Base-by-base conservation (phyloP, 2,888 invertebrate species). In the Xylocampa areola region DNA sequence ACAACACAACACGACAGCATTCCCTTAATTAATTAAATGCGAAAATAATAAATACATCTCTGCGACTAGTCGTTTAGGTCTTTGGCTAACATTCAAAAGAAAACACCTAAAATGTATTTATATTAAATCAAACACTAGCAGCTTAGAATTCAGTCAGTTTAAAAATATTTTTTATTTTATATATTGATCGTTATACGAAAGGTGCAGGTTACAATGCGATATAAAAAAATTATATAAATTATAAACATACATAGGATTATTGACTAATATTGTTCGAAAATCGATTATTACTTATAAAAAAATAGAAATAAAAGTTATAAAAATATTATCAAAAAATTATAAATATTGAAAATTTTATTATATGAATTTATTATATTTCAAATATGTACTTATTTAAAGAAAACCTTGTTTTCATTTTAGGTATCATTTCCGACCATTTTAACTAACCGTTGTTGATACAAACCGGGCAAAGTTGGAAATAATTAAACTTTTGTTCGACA, bases 21-120 rank as follows among this genome's bases (percentile, higher is more conserved):
- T 36, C 57, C 45, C 55, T 57, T 49, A 69, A 67, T 35, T 53
- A 68, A 80, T 76, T 86, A 87, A 88, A 90, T 88, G 88, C 89
- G 76, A 79, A 81, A 72, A 66, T 57, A 41, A 88, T 86, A 87
- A 86, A 88, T 86, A 88, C 78, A 75, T 71, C 40, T 84, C 79
- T 79, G 76, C 90, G 92, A 93, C 92, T 93, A 93, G 92, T 81
- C 75, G 81, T 83, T 79, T 78, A 86, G 76, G 84, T 92, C 93
- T 93, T 93, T 93, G 92, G 93, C 87, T 87, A 88, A 81, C 87
- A 84, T 89, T 84, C 50, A 57, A 65, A 73, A 52, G 53, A 73
- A 71, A 74, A 73, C 48, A 68, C 37, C 57, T 60, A 71, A 53
- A 63, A 64, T 62, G 54, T 64, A 64, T 73, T 64, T 55, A 64